Evolutionary conservation across 2,888 invertebrate species (phyloP), one percentile per base, ranked within the genome.

Genomic region (Hipparchia semele): DNA sequence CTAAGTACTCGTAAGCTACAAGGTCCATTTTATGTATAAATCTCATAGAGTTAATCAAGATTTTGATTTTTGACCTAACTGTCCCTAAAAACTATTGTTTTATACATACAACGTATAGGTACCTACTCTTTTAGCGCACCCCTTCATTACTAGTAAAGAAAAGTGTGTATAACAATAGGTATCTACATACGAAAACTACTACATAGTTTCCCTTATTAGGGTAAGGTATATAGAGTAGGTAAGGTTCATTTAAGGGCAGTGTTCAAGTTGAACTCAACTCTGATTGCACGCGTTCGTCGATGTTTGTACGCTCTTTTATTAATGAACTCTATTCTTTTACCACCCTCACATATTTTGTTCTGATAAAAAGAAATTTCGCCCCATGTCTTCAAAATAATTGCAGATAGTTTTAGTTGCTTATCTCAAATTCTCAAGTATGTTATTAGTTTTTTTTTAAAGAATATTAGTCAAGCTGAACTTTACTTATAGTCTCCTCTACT

Each of bases 311-410:
- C 60, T 60, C 39, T 60, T 12, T 61, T 61, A 45, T 61, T 61
- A 61, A 61, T 61, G 60, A 61, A 61, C 45, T 45, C 60, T 61
- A 45, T 61, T 61, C 45, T 61, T 61, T 61, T 12, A 2, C 39
- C 1, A 12, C 12, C 60, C 59, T 7, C n/a, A 60, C 39, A n/a
- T 23, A 23, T 23, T 60, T 33, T 39, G 60, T 61, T 12, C n/a
- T n/a, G 39, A 39, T 60, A n/a, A 56, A 56, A 56, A 56, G 39
- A 10, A 8, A 33, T 60, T 39, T 60, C 39, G 9, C 60, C 60
- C 39, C 60, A 1, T 9, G 59, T 45, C 45, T 61, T 61, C 7
- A 61, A 61, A 61, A 45, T 61, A 45, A 45, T 61, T 39, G 39
- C 2, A n/a, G 60, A 61, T 45, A 61, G 12, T 45, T 45, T 61